Evolutionary conservation across 2,888 invertebrate species (phyloP).

Genomic region (Catocala fraxini): DNA sequence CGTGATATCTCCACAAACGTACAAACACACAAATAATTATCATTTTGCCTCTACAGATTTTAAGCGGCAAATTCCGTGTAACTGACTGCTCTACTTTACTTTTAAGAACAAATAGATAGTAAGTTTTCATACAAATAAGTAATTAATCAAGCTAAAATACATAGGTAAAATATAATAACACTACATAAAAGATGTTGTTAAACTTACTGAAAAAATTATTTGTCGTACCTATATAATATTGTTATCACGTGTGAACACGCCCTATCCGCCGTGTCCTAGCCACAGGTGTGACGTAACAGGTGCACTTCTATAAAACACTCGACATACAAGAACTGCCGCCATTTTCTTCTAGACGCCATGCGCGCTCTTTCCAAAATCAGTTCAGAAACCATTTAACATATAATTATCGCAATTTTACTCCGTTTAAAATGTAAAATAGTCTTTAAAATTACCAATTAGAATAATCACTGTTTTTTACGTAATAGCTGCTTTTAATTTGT

Average conservation of each 20-base stretch:
- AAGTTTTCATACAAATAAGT: too few species aligned
- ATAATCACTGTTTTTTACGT: constrained; percentile 33
- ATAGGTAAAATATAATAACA: neutral
- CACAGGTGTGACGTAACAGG: constrained; percentile 83
- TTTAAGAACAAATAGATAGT: too few species aligned
- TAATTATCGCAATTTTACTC: constrained; percentile 44
- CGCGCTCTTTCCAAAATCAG: constrained; percentile 49
- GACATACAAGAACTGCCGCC: constrained; percentile 67
- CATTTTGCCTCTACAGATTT: too few species aligned
- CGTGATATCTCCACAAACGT: too few species aligned
- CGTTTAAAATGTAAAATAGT: constrained; percentile 34
- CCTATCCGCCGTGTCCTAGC: constrained; percentile 67
- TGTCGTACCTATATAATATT: constrained; percentile 6
- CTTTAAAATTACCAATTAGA: constrained; percentile 41
- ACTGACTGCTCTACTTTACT: too few species aligned
- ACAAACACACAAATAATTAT: too few species aligned
- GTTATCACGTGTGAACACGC: constrained; percentile 36
- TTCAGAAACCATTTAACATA: constrained; percentile 38
- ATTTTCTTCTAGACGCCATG: constrained; percentile 67
- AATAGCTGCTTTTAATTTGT: constrained; percentile 30
- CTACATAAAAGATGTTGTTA: neutral
- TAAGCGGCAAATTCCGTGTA: too few species aligned
- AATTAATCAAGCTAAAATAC: too few species aligned
- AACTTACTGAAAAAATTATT: constrained; percentile 13
- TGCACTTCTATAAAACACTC: constrained; percentile 80